Base-by-base conservation (phyloP, 2,113 vertebrate genomes). In the Chamaetylas fuelleborni region DNA sequence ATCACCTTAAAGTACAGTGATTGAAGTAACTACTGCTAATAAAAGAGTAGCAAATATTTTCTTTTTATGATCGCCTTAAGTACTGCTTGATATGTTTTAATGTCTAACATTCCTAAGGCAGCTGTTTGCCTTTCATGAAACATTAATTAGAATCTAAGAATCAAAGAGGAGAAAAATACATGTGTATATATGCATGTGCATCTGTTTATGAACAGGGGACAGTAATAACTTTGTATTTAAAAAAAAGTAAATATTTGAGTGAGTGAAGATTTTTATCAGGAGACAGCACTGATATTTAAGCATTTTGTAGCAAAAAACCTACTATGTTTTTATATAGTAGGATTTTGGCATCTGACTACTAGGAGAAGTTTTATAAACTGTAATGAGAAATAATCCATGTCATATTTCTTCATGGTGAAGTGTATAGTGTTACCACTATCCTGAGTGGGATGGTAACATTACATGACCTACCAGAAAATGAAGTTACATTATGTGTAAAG, bases 101-200 rank as follows among this genome's bases (percentile, higher is more conserved):
- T 61, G 57, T 93, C 73, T 90, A 48, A 71, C 58, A 83, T 77
- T 81, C 67, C 91, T 90, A 88, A 92, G 64, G 60, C 72, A 80
- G 70, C 54, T 90, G 82, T 81, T 97, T 93, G 80, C 90, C 65
- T 90, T 94, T 74, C 76, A 87, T 85, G 51, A 84, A 94, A 95
- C 66, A 79, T 86, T 67, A 92, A 51, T 71, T 96, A 83, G 76
- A 92, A 86, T 60, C 58, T 81, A 43, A 88, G 42, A 72, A 82
- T 93, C 25, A 87, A 82, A 92, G 74, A 88, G 43, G 51, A 66
- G 38, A 42, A 91, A 87, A 88, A 76, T 60, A 42, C n/a, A 2
- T 76, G 33, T 72, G n/a, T 91, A 74, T 87, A n/a, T 86, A 65
- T 5, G 1, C n/a, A 19, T 61, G 18, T 13, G 4, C 83, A 85